Evolutionary conservation across 2,888 invertebrate genomes (phyloP).

Genomic region (Brachyptera putata): DNA sequence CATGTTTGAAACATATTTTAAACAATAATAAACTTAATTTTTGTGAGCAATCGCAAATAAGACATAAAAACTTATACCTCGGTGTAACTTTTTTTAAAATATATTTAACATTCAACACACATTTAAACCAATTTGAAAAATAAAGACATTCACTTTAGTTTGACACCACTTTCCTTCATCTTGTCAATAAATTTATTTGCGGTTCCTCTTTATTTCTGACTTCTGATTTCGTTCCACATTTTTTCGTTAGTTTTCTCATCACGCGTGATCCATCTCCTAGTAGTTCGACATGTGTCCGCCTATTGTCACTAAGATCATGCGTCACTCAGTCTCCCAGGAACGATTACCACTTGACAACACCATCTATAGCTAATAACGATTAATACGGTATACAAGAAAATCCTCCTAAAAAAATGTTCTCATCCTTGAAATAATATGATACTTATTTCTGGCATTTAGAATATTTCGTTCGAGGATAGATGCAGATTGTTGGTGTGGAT

Average conservation of each 20-base stretch:
- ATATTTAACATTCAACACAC: background rate
- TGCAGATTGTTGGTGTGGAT: too few species aligned
- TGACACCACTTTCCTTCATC: background rate
- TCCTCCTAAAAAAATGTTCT: too few species aligned
- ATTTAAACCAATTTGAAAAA: background rate
- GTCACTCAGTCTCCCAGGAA: background rate
- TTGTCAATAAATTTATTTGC: conserved; percentile 6
- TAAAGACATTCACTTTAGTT: background rate
- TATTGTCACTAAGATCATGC: background rate
- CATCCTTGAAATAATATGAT: too few species aligned
- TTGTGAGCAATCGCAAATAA: too few species aligned
- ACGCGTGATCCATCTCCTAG: background rate
- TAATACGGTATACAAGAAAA: too few species aligned
- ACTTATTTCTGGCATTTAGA: too few species aligned
- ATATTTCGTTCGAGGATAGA: too few species aligned
- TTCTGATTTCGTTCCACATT: background rate
- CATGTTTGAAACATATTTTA: too few species aligned
- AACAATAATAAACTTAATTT: too few species aligned
- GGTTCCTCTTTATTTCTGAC: background rate
- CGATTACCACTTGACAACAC: background rate
- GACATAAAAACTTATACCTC: too few species aligned
- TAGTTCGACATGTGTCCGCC: conserved; percentile 3
- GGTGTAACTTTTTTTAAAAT: too few species aligned
- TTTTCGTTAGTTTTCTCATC: background rate
- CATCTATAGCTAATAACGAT: background rate